Evolutionary conservation across 2,797 vertebrate species (phyloP).

Genomic region (Gambusia yucatana): DNA sequence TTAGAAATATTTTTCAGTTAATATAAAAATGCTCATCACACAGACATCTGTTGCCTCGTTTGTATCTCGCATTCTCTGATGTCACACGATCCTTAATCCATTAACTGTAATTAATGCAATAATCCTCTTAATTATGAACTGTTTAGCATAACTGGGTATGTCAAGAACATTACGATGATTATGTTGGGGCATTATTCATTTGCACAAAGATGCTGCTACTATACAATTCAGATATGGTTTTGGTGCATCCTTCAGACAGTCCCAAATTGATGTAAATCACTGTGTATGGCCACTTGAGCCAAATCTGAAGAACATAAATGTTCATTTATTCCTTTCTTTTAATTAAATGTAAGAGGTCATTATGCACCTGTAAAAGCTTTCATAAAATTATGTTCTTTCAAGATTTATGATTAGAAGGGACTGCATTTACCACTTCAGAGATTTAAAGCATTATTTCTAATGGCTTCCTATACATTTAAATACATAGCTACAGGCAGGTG

Average conservation of each 20-base stretch:
- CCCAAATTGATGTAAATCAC: conserved; percentile 47
- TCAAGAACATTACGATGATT: conserved; percentile 48
- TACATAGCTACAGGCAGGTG: conserved; percentile 3
- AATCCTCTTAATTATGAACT: conserved; percentile 51
- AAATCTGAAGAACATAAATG: conserved; percentile 24
- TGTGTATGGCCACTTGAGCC: conserved; percentile 20
- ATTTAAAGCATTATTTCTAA: conserved; percentile 17
- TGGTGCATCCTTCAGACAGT: conserved; percentile 20
- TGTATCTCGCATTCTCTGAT: conserved; percentile 6
- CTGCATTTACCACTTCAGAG: conserved; percentile 34
- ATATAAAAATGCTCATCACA: neutral
- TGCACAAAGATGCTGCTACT: conserved; percentile 47
- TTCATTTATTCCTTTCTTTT: conserved; percentile 30
- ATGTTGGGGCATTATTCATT: conserved; percentile 36
- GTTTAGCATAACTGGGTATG: conserved; percentile 43
- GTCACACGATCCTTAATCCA: conserved; percentile 44
- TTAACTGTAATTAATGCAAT: conserved; percentile 56
- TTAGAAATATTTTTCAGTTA: conserved; percentile 4
- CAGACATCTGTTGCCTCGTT: conserved; percentile 17
- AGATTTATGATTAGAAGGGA: conserved; percentile 44
- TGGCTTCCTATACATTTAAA: conserved; percentile 1
- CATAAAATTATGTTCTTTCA: conserved; percentile 31
- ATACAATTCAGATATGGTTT: conserved; percentile 10
- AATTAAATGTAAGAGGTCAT: conserved; percentile 22
- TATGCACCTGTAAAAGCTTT: conserved; percentile 45